Evolutionary conservation across 2,888 invertebrate genomes (phyloP).

Genomic region (Drosophila aldrichi): DNA sequence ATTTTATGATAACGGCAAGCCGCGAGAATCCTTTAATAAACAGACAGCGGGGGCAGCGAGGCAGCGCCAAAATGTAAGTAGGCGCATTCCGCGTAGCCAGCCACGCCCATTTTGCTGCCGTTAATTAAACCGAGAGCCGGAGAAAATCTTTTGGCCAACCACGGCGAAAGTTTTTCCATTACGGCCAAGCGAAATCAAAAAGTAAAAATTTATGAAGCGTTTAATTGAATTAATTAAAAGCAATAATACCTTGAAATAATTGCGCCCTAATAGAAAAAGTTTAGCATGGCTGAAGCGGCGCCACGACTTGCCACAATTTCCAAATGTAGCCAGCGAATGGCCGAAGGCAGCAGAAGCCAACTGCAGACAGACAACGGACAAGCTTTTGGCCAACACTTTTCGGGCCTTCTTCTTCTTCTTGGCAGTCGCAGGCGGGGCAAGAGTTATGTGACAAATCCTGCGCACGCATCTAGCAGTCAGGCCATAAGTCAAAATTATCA

Average conservation of each 20-base stretch:
- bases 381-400: constrained; percentile 28
- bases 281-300: constrained; percentile 34
- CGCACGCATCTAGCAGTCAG: constrained; percentile 59
- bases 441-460: constrained; percentile 79
- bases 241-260: constrained; percentile 82
- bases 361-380: constrained; percentile 33
- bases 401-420: constrained; percentile 11
- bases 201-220: constrained; percentile 84
- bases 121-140: constrained; percentile 81
- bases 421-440: constrained; percentile 32
- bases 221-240: constrained; percentile 85
- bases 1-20: constrained; percentile 76
- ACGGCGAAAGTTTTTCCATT: constrained; percentile 81
- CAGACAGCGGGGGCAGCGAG: constrained; percentile 28
- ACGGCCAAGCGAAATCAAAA: constrained; percentile 77
- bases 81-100: constrained; percentile 53
- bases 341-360: neutral
- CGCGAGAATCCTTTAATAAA: constrained; percentile 76
- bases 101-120: constrained; percentile 57
- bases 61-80: constrained; percentile 52
- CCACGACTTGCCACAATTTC: constrained; percentile 2
- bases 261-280: constrained; percentile 79
- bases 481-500: constrained; percentile 85
- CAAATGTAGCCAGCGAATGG: constrained; percentile 5
- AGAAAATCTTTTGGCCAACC: constrained; percentile 61